Base-by-base conservation (phyloP, 2,888 invertebrate species). In the Dermolepida albohirtum region DNA sequence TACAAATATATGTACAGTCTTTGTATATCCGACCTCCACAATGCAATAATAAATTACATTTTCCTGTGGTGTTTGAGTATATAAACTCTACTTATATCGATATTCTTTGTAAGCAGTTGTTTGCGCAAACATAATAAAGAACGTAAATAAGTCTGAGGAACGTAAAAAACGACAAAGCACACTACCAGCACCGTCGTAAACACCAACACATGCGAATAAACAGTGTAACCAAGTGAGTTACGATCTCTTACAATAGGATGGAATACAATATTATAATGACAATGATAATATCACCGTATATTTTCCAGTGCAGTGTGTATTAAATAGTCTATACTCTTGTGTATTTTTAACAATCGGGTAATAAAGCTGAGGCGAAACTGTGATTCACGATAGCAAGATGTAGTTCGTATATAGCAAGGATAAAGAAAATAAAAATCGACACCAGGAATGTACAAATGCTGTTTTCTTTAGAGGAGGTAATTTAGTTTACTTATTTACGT, bases 81-180 rank as follows among this genome's bases (percentile, higher is more conserved):
- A 27, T 29, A 27, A 12, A 29, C 27, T n/a, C 27, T 7, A 29
- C 51, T 29, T 51, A 6, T 12, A 29, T 51, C 51, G 29, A 51
- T 51, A 12, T 29, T 14, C 29, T 8, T 29, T 51, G 5, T 51
- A 51, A 51, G 51, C 11, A 29, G 27, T 51, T 51, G 22, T 51
- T 51, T 51, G 29, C 29, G 29, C 27, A 51, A 29, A 51, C 51
- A 51, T 27, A 51, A 51, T 51, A 51, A 51, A 51, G 51, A 51
- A 12, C 51, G 8, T 51, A 51, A 44, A 51, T 51, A 51, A 51
- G 12, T 51, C 11, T 29, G 22, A 29, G 27, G 50, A 50, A 12
- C 11, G 8, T 12, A 29, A 44, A n/a, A 51, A 51, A 27, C 51
- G 29, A 51, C 51, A 29, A 29, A n/a, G 29, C 51, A 51, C 51